Evolutionary conservation across 2,113 vertebrate genomes (phyloP).

Genomic region (Upupa epops): DNA sequence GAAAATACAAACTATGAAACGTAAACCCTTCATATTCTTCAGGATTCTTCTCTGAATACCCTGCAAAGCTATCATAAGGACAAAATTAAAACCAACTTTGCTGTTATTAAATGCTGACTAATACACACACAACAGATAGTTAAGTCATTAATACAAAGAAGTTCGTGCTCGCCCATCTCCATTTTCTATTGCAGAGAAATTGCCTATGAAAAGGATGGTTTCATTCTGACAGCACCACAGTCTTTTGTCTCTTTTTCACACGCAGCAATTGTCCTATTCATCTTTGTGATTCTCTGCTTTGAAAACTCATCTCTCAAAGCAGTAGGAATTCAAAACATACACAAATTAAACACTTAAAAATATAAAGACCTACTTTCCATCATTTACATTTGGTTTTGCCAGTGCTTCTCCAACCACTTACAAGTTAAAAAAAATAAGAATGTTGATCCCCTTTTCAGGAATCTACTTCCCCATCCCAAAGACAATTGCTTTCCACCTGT

Average conservation of each 20-base stretch:
- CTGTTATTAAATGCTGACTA: slow-evolving; percentile 15
- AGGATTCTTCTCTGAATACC: neutral
- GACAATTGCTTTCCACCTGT: neutral
- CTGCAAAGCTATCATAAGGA: neutral
- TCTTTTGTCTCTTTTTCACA: neutral
- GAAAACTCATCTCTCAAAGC: neutral
- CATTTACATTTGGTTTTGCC: neutral
- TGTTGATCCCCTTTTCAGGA: neutral
- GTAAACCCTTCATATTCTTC: neutral
- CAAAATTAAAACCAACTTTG: slow-evolving; percentile 9
- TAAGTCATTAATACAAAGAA: neutral
- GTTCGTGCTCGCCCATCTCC: neutral
- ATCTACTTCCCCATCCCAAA: neutral
- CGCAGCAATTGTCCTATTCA: neutral
- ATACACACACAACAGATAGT: neutral
- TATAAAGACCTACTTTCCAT: neutral
- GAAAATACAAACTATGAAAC: neutral
- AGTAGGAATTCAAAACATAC: neutral
- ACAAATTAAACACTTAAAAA: neutral
- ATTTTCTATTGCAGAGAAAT: neutral
- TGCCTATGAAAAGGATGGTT: neutral
- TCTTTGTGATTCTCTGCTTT: neutral
- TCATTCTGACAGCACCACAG: neutral
- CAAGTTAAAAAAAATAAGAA: neutral
- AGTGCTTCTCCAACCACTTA: neutral